These are phyloP conservation scores for Mus caroli DNA, from an alignment of 2,797 vertebrate genomes.

Conservation along the genomic window DNA sequence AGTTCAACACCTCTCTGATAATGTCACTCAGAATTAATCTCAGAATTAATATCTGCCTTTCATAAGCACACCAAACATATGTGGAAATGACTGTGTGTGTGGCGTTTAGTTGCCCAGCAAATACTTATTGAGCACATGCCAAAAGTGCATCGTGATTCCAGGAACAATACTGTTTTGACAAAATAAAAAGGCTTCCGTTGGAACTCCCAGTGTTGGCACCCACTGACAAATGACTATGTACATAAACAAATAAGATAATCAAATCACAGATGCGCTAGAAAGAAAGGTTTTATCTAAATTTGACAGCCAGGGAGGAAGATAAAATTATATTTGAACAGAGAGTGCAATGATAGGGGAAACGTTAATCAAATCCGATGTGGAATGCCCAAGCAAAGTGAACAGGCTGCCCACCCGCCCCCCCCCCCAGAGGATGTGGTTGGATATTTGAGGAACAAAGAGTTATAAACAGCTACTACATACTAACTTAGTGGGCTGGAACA, in stretches of 20 bases:
- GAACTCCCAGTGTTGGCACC: not conserved
- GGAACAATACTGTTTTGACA: not conserved
- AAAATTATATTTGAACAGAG: conserved; percentile 44
- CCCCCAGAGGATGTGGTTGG: not conserved
- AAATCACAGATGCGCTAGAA: not conserved
- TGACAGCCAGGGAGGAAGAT: conserved; percentile 7
- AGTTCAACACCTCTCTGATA: conserved; percentile 48
- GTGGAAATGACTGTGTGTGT: not conserved
- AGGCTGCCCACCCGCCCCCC: no score
- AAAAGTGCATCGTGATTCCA: not conserved
- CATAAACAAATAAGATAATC: conserved; percentile 50
- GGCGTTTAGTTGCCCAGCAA: conserved; percentile 29
- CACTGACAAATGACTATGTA: not conserved
- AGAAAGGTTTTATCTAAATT: conserved; percentile 44
- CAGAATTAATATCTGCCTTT: not conserved
- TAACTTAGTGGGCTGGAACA: not conserved
- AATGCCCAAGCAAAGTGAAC: not conserved
- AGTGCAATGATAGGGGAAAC: conserved; percentile 13
- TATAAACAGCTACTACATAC: not conserved
- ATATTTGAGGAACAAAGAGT: not conserved
- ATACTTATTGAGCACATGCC: not conserved
- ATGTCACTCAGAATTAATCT: conserved; percentile 3
- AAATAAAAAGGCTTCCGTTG: not conserved
- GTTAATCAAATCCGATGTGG: not conserved
- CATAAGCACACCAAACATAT: not conserved